Conservation (phyloP, 2,113 vertebrate species). For the Malurus alboscapulatus region DNA sequence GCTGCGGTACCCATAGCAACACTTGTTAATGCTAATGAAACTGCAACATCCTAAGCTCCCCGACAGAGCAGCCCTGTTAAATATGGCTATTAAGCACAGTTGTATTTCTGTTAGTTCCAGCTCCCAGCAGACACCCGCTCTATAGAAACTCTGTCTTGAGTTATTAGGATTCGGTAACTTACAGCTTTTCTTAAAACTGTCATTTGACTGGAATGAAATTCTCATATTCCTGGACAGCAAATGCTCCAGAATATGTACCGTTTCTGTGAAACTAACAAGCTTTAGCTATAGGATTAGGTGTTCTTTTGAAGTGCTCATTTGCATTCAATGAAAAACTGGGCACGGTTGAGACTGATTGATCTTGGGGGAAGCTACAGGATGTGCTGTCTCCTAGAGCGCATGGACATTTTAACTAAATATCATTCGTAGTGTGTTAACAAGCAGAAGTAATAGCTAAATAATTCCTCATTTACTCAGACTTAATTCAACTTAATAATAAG, state of each 20-base stretch:
- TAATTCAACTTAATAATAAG: slow-evolving; percentile 16
- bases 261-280: slow-evolving; percentile 36
- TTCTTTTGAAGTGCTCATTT: slow-evolving; percentile 57
- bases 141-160: slow-evolving; percentile 34
- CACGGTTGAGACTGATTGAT: slow-evolving; percentile 34
- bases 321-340: slow-evolving; percentile 39
- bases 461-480: slow-evolving; percentile 21
- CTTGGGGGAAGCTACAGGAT: not conserved
- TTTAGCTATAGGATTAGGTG: slow-evolving; percentile 40
- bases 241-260: not conserved
- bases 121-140: slow-evolving; percentile 58
- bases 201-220: slow-evolving; percentile 18
- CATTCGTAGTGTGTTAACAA: slow-evolving; percentile 35
- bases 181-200: slow-evolving; percentile 44
- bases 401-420: slow-evolving; percentile 34
- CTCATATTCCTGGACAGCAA: not conserved
- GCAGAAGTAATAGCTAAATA: slow-evolving; percentile 36
- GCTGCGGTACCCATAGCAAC: slow-evolving; percentile 80
- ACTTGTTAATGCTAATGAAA: slow-evolving; percentile 79
- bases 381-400: not conserved
- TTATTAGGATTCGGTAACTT: slow-evolving; percentile 42
- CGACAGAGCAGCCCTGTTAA: slow-evolving; percentile 73
- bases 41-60: slow-evolving; percentile 72
- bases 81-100: slow-evolving; percentile 71
- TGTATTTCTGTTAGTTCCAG: slow-evolving; percentile 67